Conservation (phyloP, 2,797 vertebrate genomes). For the Fistularia tabacaria region DNA sequence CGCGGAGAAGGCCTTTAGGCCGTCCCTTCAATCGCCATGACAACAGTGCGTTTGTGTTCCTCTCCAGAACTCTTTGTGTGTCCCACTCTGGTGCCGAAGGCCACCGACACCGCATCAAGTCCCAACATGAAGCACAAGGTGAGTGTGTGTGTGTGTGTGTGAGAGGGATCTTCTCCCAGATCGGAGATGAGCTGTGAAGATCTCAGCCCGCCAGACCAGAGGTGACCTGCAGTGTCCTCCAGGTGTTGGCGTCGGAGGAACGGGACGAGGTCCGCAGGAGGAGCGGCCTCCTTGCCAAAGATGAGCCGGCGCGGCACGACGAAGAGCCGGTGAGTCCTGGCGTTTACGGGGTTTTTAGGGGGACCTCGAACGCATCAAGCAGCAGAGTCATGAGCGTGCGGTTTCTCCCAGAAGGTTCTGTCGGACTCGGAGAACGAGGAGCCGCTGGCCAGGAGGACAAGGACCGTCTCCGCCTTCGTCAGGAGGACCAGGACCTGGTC, state of each 20-base stretch:
- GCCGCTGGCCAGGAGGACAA: conserved; percentile 80
- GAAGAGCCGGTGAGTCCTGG: conserved; percentile 48
- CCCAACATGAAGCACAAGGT: conserved; percentile 6
- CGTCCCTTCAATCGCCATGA: background rate
- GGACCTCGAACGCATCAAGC: background rate
- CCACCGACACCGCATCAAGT: background rate
- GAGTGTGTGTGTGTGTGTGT: background rate
- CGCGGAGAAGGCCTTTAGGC: too few species aligned
- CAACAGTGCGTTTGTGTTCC: background rate
- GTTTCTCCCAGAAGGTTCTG: conserved; percentile 72
- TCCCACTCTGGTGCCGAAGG: background rate
- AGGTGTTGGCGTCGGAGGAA: conserved; percentile 54
- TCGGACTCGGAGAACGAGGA: conserved; percentile 97
- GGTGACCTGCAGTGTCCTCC: conserved; percentile 10
- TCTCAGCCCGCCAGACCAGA: background rate
- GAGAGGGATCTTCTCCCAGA: background rate
- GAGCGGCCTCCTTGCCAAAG: conserved; percentile 40
- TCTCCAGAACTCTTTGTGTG: conserved; percentile 7
- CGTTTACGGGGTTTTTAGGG: too few species aligned
- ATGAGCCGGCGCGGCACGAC: conserved; percentile 10
- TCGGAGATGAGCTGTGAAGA: background rate
- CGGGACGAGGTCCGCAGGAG: conserved; percentile 61
- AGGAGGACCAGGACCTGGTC: conserved; percentile 81
- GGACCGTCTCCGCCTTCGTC: conserved; percentile 86
- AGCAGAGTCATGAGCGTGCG: background rate